phyloP scores from a whole-genome alignment of 2,888 invertebrate species.

The Drosophila incognita region DNA sequence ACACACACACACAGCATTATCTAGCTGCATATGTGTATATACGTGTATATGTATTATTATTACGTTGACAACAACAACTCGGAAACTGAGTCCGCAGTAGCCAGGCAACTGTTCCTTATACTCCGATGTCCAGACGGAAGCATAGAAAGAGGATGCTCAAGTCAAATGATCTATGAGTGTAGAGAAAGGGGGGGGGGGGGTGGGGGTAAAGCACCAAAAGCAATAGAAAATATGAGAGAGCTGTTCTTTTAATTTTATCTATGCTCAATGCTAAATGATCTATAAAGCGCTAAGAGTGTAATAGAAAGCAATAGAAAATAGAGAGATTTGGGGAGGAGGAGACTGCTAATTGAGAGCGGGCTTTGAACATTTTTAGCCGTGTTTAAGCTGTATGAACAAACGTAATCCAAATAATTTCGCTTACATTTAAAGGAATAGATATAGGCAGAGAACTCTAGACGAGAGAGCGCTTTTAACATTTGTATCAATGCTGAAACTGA shows the following conservation, averaged over 20 bases:
- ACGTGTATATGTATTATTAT: background rate
- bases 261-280: no score
- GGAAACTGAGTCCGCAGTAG: background rate
- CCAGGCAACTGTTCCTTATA: background rate
- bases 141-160: background rate
- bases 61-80: background rate
- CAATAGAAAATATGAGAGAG: no score
- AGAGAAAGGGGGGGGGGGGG: no score
- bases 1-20: slow-evolving; percentile 7
- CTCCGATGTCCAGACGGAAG: background rate
- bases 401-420: background rate
- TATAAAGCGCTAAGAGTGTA: background rate
- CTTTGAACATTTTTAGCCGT: background rate
- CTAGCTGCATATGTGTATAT: slow-evolving; percentile 8
- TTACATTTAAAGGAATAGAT: no score
- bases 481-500: no score
- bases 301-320: background rate
- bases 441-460: background rate
- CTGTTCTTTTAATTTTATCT: background rate
- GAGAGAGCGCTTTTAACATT: background rate
- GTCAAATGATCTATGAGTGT: background rate
- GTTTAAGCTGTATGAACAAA: background rate
- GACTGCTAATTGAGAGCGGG: background rate
- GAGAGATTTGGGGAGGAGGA: no score
- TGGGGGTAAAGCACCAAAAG: no score